Conservation (phyloP, 2,797 vertebrate genomes). For the Aulostomus chinensis region DNA sequence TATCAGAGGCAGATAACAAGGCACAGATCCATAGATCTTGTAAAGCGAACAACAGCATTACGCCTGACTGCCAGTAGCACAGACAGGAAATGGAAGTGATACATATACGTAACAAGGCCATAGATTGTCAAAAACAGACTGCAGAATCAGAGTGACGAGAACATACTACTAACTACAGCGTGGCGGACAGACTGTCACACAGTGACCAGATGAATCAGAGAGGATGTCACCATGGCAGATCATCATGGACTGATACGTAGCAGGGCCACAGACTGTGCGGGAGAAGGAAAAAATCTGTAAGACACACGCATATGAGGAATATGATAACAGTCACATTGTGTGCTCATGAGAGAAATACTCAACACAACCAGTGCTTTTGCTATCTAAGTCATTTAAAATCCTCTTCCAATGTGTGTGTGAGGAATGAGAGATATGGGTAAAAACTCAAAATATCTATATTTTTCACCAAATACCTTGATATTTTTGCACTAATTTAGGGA, state of each 20-base stretch:
- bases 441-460: no score
- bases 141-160: constrained; percentile 56
- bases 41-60: constrained; percentile 40
- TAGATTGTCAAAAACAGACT: constrained; percentile 46
- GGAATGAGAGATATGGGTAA: no score
- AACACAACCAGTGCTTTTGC: neutral
- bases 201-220: constrained; percentile 72
- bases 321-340: constrained; percentile 25
- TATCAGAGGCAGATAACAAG: constrained; percentile 65
- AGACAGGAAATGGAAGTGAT: constrained; percentile 58
- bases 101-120: constrained; percentile 44
- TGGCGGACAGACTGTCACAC: constrained; percentile 69
- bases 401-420: no score
- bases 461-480: no score
- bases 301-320: constrained; percentile 22
- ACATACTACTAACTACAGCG: constrained; percentile 63
- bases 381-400: no score
- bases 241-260: constrained; percentile 66
- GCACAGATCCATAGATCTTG: constrained; percentile 62
- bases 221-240: constrained; percentile 68
- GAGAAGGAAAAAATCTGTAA: constrained; percentile 47
- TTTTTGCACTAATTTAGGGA: no score
- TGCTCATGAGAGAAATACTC: constrained; percentile 25
- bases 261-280: constrained; percentile 47
- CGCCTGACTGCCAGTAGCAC: constrained; percentile 37